Base-by-base conservation (phyloP, 2,797 vertebrate genomes). In the Platalea minor region DNA sequence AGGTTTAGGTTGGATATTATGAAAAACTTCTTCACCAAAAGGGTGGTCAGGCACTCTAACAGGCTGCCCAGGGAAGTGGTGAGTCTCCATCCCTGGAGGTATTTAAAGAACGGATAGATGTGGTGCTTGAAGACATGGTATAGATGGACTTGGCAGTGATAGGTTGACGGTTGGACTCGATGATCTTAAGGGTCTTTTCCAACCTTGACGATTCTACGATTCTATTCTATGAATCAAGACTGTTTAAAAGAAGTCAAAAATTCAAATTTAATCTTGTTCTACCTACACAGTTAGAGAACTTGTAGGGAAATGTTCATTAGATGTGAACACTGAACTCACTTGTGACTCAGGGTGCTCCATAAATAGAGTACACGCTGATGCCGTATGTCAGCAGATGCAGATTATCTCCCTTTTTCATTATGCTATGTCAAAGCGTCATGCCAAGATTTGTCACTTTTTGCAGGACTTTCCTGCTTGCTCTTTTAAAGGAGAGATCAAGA, bases 341-440 rank as follows among this genome's bases (percentile, higher is more conserved):
- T 51, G 64, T 85, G 88, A 91, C 88, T 93, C 70, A 33, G 74
- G 57, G 45, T 85, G 76, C 51, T 89, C 67, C 53, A 68, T 33
- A 85, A 86, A 76, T 45, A 95, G 88, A 85, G 79, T 53, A 78
- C 8, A 35, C 8, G 56, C 26, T 67, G 60, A 83, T 88, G 75
- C 11, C 74, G 13, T 25, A 60, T 82, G 79, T 94, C 87, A 92
- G 91, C 89, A 85, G 91, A 82, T 85, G 77, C 84, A 88, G 72
- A 91, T 89, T 35, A 51, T 45, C 79, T 72, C 57, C n/a, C 43
- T 54, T 81, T 70, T 70, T 91, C 80, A 72, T 56, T 69, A 60
- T 6, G 20, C 63, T 63, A 25, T 20, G 41, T 81, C 65, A 68
- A 57, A 73, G 46, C 24, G 35, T 65, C 54, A 39, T 8, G 15